Percentiles rank a stretch among this genome's conserved stretches.
phyloP scores from a whole-genome alignment of 1,140 invertebrate genomes.

The Asobara japonica region DNA sequence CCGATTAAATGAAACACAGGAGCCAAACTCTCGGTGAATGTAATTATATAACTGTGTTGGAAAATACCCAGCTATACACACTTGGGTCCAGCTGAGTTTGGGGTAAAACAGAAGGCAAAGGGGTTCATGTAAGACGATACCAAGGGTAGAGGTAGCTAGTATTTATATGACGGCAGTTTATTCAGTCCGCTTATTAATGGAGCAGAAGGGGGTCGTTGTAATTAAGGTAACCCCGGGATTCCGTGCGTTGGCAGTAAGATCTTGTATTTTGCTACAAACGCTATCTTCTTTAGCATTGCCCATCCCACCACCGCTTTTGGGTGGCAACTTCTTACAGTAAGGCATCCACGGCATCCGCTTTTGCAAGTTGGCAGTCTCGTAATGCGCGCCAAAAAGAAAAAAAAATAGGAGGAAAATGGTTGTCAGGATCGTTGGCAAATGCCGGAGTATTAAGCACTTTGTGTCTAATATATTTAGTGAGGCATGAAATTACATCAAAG shows the following conservation, averaged over 20 bases:
- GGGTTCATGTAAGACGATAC: constrained; percentile 17
- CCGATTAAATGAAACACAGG: constrained; percentile 60
- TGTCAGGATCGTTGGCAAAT: neutral
- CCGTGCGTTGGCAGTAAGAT: constrained; percentile 15
- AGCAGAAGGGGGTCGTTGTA: constrained; percentile 54
- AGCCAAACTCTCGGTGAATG: constrained; percentile 55
- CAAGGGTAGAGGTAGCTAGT: constrained; percentile 44
- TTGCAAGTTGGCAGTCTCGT: neutral
- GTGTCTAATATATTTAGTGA: neutral
- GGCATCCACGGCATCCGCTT: neutral
- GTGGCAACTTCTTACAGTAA: neutral
- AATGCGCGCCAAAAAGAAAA: neutral
- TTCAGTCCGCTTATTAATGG: constrained; percentile 59
- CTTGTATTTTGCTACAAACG: neutral
- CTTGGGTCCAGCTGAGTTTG: constrained; percentile 19
- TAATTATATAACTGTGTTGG: constrained; percentile 55
- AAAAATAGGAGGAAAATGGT: neutral
- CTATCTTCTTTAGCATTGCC: neutral
- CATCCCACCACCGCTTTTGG: neutral
- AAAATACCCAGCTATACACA: constrained; percentile 16
- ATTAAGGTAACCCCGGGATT: constrained; percentile 55
- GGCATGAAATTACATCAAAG: neutral
- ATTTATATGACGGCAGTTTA: constrained; percentile 59
- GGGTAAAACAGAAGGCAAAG: constrained; percentile 22
- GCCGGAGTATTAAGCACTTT: neutral